Evolutionary conservation across 1,140 invertebrate genomes (phyloP), one percentile per base, ranked within the genome.

Genomic region (Oryzaephilus surinamensis): DNA sequence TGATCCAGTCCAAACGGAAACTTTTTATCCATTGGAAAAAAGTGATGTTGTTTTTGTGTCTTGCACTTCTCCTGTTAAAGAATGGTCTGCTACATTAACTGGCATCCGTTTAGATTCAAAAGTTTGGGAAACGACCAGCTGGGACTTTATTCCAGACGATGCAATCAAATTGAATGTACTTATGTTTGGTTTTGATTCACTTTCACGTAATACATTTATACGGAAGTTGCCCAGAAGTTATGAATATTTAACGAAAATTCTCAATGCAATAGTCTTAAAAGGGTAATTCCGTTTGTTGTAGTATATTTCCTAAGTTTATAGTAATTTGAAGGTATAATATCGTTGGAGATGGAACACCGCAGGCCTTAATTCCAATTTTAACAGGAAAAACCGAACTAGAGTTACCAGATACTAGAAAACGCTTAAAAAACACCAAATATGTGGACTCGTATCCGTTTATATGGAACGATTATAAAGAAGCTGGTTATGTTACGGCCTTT

Each of bases 341-440:
- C 36, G 80, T 96, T 2, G 92, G 92, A 0, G 93, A 97, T 65
- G 92, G 92, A 0, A 96, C 92, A 0, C 88, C 91, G 0, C 89
- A 94, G 51, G 89, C 92, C 0, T 62, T 95, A 12, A 86, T 94
- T 23, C 92, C 92, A 0, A 82, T 97, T 28, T 64, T 97, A 0
- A 94, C 91, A 0, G 85, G 86, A 10, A 79, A 82, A 60, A 92
- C 82, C 0, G 92, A 97, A 62, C 56, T 83, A 4, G 91, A 95
- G 61, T 59, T 93, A 15, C 88, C 87, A 0, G 84, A 92, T 51
- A 82, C 84, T 1, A 71, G 92, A 29, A 86, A 84, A 58, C 71
- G 85, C 2, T 53, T 66, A 7, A 52, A 63, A 2, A 71, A 75
- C 20, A 76, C 80, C 0, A 70, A 71, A 27, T 75, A 65, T 49